Base-by-base conservation (phyloP, 2,888 invertebrate species). In the Merodon equestris region DNA sequence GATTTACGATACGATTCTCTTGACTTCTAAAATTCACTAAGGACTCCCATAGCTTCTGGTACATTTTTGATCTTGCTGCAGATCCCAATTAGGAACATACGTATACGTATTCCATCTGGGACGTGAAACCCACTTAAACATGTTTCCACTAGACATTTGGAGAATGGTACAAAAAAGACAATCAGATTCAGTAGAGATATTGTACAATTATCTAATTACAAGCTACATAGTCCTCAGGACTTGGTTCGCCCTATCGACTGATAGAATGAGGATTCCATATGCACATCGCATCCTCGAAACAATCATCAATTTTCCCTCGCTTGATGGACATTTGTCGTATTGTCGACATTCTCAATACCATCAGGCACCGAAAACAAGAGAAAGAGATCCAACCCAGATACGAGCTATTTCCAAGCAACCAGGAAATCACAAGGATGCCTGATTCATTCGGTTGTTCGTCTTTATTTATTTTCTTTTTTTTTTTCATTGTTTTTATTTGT, bases 241-340 rank as follows among this genome's bases (percentile, higher is more conserved):
- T 27, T 7, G 3, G 7, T 27, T 27, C 7, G 27, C 7, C 3
- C 27, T 27, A 27, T 27, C 7, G 7, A 2, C 27, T 7, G 7
- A 27, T 27, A 4, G 27, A 2, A 27, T 27, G 27, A 15, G 9
- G 15, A 53, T 54, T 61, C 76, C 66, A 61, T 63, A 77, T 77
- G 66, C 72, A 72, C 76, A 77, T 72, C 61, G 72, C 72, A 77
- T 72, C 56, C 76, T 72, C 45, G 40, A 61, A 51, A 77, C 76
- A 77, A 77, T 77, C 72, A 77, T 77, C 76, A 72, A 72, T 77
- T 77, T 77, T 61, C 51, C 60, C 51, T 19, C 48, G 67, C 45
- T 79, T 79, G 68, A 68, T 79, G 73, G 77, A 74, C 63, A 68
- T 79, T 73, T 67, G 68, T 74, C 68, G 68, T 68, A 73, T 73